These are phyloP conservation scores for Oscheius myriophilus DNA, from an alignment of 2,888 invertebrate species.

Conservation along the genomic window DNA sequence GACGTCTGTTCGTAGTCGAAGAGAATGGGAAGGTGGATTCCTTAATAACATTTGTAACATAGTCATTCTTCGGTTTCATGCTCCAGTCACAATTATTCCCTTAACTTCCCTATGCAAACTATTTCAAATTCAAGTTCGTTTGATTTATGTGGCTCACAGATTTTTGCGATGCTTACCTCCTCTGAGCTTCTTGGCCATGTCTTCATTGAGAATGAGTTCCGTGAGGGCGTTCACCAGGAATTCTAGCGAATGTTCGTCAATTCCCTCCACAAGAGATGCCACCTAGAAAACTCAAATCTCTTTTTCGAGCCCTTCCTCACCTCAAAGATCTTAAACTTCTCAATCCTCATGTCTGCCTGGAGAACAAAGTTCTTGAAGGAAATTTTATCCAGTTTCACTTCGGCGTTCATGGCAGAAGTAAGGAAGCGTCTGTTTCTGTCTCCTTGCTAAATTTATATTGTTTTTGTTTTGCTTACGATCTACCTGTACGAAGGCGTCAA, in stretches of 20 bases:
- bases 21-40: conserved; percentile 66
- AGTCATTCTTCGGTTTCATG: background rate
- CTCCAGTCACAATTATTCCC: background rate
- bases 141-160: background rate
- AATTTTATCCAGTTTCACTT: conserved; percentile 62
- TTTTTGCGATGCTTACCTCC: conserved; percentile 35
- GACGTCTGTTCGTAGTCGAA: conserved; percentile 67
- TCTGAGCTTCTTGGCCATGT: conserved; percentile 67
- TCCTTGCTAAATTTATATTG: conserved; percentile 54
- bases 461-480: background rate
- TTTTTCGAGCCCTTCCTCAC: conserved; percentile 33
- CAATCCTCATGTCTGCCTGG: conserved; percentile 62
- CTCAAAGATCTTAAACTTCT: conserved; percentile 68
- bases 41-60: conserved; percentile 45
- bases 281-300: conserved; percentile 38
- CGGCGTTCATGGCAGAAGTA: conserved; percentile 67
- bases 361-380: conserved; percentile 66
- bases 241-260: conserved; percentile 67
- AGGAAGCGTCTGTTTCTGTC: conserved; percentile 67
- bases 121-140: background rate
- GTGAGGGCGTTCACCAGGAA: conserved; percentile 69
- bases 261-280: conserved; percentile 64
- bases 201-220: conserved; percentile 68
- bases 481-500: conserved; percentile 69
- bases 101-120: too few species aligned